A percentile compares a stretch with the other conserved stretches of the same genome.
These are phyloP conservation scores for Caenorhabditis auriculariae DNA, from an alignment of 2,888 invertebrate species.

Conservation along the genomic window DNA sequence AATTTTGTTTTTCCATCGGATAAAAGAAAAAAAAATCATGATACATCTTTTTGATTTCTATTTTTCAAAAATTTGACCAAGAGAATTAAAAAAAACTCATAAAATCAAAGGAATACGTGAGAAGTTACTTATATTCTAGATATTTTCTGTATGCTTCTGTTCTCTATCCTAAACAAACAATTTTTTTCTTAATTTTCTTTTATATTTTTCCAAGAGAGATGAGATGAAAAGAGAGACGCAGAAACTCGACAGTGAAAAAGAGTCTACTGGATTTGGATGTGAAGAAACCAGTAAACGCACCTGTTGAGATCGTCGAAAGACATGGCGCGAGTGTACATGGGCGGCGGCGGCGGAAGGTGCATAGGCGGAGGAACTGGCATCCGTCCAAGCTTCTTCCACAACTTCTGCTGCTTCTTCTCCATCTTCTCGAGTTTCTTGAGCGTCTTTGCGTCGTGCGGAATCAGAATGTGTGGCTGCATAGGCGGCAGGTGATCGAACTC, in stretches of 20 bases:
- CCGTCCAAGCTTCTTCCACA: conserved; percentile 32
- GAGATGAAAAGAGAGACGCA: neutral
- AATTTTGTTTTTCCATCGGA: no score
- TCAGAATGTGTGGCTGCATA: conserved; percentile 14
- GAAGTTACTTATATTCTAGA: no score
- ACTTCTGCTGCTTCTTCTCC: conserved; percentile 42
- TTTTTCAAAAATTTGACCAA: no score
- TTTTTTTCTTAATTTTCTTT: no score
- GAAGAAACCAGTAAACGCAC: conserved; percentile 6
- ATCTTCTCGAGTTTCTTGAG: conserved; percentile 43
- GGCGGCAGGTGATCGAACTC: conserved; percentile 21
- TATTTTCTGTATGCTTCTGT: no score
- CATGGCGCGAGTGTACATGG: conserved; percentile 28
- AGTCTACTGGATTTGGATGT: neutral
- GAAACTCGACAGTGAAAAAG: neutral
- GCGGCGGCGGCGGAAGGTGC: conserved; percentile 15
- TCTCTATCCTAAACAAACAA: no score
- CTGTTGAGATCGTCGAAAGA: conserved; percentile 32
- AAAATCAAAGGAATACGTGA: no score
- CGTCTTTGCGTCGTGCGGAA: conserved; percentile 37
- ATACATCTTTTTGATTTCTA: no score
- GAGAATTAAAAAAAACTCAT: no score
- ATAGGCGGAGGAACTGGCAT: conserved; percentile 16
- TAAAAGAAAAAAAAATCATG: no score
- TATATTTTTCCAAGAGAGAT: no score